phyloP scores from a whole-genome alignment of 1,140 invertebrate species.

The Drosophila yakuba region DNA sequence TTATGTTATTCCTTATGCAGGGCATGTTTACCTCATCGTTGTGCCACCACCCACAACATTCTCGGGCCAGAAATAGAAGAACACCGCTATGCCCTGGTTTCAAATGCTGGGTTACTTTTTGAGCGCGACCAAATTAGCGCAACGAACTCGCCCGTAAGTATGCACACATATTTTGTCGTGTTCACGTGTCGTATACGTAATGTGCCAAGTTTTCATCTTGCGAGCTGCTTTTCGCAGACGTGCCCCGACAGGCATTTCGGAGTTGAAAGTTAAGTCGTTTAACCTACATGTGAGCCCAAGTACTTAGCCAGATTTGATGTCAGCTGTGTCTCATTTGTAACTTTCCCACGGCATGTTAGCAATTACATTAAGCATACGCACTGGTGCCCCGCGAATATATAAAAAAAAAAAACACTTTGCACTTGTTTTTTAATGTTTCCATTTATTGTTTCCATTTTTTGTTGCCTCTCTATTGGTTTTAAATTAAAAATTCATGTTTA shows the following conservation, averaged over 20 bases:
- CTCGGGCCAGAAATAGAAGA: constrained; percentile 1
- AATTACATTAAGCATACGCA: constrained; percentile 72
- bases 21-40: constrained; percentile 31
- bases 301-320: constrained; percentile 63
- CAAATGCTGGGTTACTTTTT: constrained; percentile 45
- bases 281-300: constrained; percentile 54
- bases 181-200: constrained; percentile 68
- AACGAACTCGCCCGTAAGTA: constrained; percentile 40
- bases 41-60: too few species aligned
- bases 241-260: constrained; percentile 29
- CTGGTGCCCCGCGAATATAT: constrained; percentile 3
- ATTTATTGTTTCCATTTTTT: constrained; percentile 45
- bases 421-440: constrained; percentile 15
- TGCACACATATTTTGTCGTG: constrained; percentile 22
- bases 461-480: constrained; percentile 59
- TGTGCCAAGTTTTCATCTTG: constrained; percentile 38
- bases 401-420: constrained; percentile 7
- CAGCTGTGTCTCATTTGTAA: constrained; percentile 12
- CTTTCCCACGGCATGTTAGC: constrained; percentile 3
- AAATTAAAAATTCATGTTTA: constrained; percentile 71
- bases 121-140: constrained; percentile 70
- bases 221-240: constrained; percentile 8
- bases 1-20: constrained; percentile 49
- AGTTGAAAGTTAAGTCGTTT: constrained; percentile 67
- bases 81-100: constrained; percentile 40